Base-by-base conservation (phyloP, 2,888 invertebrate genomes). In the Oscheius myriophilus region DNA sequence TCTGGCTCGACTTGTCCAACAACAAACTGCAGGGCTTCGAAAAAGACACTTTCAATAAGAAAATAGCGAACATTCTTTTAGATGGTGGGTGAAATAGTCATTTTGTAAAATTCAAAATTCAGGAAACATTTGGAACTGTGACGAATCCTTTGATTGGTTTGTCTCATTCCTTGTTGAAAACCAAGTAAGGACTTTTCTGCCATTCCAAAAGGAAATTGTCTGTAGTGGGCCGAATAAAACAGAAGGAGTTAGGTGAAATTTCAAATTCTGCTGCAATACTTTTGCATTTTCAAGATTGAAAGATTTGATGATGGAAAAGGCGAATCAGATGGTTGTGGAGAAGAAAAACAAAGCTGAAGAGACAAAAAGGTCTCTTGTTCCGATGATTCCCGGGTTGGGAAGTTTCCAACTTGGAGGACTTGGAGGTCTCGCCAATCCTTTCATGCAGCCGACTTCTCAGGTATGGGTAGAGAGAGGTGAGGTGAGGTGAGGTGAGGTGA, bases 301-400 rank as follows among this genome's bases (percentile, higher is more conserved):
- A 61, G 86, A 86, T 49, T 67, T 86, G 69, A 84, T 86, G 85
- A 82, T 86, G 64, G 77, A 80, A 66, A 83, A 83, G 53, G 84
- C 84, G 7, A 84, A 83, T 64, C 81, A 82, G 33, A 84, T 86
- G 2, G 14, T 66, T 33, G 4, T 33, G 33, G 33, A 33, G 33
- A 33, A n/a, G 26, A 63, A 43, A 33, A 14, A 33, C 9, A 33
- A 9, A 33, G 33, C 33, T 3, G 33, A 33, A 6, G 33, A 33
- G 33, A 33, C 3, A 3, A 33, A 33, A 33, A 33, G 33, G 9
- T 33, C 33, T 6, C 33, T 33, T 3, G 33, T n/a, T n/a, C n/a
- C 33, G 33, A 33, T 33, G 33, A 75, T 85, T 25, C 85, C 85
- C 14, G 85, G 85, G 11, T 75, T 82, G 25, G 85, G 85, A 18